phyloP scores from a whole-genome alignment of 2,888 invertebrate genomes.

The Lampropteryx suffumata region DNA sequence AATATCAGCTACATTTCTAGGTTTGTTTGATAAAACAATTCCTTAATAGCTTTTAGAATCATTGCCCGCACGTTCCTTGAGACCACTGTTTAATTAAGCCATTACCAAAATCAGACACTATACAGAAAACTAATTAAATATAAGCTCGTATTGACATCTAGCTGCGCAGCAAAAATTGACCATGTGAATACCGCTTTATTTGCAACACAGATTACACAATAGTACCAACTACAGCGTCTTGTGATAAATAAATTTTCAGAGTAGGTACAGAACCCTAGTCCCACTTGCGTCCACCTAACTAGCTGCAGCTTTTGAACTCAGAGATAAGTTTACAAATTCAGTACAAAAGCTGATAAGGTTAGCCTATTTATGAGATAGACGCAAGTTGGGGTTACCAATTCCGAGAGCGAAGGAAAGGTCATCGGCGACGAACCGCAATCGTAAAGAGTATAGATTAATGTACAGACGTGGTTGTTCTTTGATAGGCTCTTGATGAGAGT shows the following conservation, averaged over 20 bases:
- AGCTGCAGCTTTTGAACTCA: background rate
- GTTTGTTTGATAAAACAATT: too few species aligned
- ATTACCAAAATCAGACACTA: too few species aligned
- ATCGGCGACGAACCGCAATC: conserved; percentile 16
- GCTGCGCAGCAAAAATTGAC: background rate
- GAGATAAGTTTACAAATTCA: background rate
- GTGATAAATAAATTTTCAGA: conserved; percentile 39
- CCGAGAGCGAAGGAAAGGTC: conserved; percentile 31
- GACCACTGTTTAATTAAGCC: too few species aligned
- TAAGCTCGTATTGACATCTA: too few species aligned
- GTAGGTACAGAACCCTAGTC: conserved; percentile 21
- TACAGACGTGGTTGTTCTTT: conserved; percentile 21
- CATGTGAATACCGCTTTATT: background rate
- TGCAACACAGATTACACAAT: conserved; percentile 6
- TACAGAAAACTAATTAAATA: too few species aligned
- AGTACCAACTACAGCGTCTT: conserved; percentile 19
- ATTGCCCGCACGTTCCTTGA: too few species aligned
- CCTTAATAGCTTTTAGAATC: too few species aligned
- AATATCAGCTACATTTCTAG: too few species aligned
- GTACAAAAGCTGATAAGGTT: background rate
- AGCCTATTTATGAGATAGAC: background rate
- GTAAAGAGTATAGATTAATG: conserved; percentile 21
- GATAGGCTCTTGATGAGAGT: too few species aligned
- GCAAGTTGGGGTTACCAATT: conserved; percentile 13
- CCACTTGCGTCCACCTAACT: background rate